Percentiles rank a stretch among this genome's conserved stretches.
These are phyloP conservation scores for Keiferia lycopersicella DNA, from an alignment of 2,888 invertebrate genomes.

Conservation along the genomic window DNA sequence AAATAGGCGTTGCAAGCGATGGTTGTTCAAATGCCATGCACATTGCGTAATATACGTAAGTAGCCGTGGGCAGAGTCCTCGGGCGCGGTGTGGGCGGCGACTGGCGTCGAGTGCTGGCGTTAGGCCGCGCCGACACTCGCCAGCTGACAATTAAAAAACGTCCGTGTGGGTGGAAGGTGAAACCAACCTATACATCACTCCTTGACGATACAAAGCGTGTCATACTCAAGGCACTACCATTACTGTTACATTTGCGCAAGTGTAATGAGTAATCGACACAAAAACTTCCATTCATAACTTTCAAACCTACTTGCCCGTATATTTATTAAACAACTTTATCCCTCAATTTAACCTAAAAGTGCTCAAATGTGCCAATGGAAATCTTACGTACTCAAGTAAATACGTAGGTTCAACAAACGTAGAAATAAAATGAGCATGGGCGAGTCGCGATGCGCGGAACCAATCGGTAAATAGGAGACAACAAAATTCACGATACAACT, in stretches of 20 bases:
- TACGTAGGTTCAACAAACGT: background rate
- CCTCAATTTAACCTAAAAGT: background rate
- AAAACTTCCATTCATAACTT: slow-evolving; percentile 44
- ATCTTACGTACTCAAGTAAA: background rate
- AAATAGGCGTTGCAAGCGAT: slow-evolving; percentile 23
- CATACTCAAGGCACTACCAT: slow-evolving; percentile 39
- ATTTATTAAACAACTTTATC: background rate
- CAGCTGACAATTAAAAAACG: slow-evolving; percentile 53
- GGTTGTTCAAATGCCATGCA: slow-evolving; percentile 43
- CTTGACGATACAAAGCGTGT: slow-evolving; percentile 55
- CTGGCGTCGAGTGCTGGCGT: slow-evolving; percentile 39
- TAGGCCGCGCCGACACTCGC: slow-evolving; percentile 45
- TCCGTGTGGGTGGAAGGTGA: slow-evolving; percentile 59
- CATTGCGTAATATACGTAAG: slow-evolving; percentile 45
- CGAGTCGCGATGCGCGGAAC: slow-evolving; percentile 39
- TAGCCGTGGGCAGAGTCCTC: slow-evolving; percentile 65
- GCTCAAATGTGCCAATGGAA: background rate
- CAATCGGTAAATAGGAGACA: slow-evolving; percentile 44
- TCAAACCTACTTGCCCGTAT: slow-evolving; percentile 13
- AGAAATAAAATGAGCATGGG: background rate
- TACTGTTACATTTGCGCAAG: slow-evolving; percentile 53
- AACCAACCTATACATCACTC: slow-evolving; percentile 55
- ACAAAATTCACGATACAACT: slow-evolving; percentile 34
- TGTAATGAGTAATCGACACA: slow-evolving; percentile 33
- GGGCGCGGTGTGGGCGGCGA: slow-evolving; percentile 56